Conservation (phyloP, 2,888 invertebrate genomes). For the Aplocera efformata region DNA sequence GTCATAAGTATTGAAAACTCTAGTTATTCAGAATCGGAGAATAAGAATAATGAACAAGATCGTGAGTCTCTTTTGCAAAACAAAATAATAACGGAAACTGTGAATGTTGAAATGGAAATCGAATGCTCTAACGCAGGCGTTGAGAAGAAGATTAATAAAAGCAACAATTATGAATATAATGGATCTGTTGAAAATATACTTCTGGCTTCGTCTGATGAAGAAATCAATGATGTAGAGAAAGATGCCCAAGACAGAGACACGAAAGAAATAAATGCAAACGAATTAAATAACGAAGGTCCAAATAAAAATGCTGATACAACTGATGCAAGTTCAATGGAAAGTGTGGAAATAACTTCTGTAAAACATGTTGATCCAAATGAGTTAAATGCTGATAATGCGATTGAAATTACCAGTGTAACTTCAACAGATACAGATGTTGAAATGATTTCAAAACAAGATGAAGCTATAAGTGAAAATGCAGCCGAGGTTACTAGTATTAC, state of each 20-base stretch:
- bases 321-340: constrained; percentile 10
- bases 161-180: constrained; percentile 40
- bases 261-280: constrained; percentile 1
- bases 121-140: constrained; percentile 27
- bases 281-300: background rate
- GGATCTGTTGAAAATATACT: constrained; percentile 50
- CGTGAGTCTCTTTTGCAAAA: constrained; percentile 11
- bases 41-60: constrained; percentile 28
- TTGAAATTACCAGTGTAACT: constrained; percentile 6
- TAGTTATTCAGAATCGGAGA: constrained; percentile 63
- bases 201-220: constrained; percentile 54
- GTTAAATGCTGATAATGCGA: constrained; percentile 1
- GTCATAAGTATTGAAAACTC: constrained; percentile 73
- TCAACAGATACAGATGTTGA: constrained; percentile 8
- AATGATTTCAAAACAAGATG: background rate
- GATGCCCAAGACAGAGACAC: too few species aligned
- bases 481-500: constrained; percentile 5
- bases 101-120: constrained; percentile 28
- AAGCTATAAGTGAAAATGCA: background rate
- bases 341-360: background rate
- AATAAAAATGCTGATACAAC: constrained; percentile 1
- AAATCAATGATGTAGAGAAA: constrained; percentile 5
- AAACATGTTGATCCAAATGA: background rate
- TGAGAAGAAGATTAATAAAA: constrained; percentile 27
- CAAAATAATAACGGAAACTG: constrained; percentile 9